Base-by-base conservation (phyloP, 2,113 vertebrate species). In the Lepisosteus oculatus region DNA sequence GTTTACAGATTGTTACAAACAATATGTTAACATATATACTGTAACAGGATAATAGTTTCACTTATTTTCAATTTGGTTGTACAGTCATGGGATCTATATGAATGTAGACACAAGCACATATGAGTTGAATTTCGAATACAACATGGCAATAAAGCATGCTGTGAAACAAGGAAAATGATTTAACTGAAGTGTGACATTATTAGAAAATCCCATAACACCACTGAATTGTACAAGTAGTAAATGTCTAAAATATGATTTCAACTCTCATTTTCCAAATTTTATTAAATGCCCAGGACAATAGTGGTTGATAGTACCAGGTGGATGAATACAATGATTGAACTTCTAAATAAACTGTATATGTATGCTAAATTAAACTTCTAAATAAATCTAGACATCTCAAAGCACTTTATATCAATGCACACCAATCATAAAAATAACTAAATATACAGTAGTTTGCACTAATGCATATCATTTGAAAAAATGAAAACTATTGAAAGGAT, bases 221-320 rank as follows among this genome's bases (percentile, higher is more conserved):
- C 43, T 66, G 70, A 68, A 74, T 80, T 69, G 73, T 43, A 63
- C 13, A 64, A 78, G 75, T 63, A 54, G 51, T 44, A 79, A 80
- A 81, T 77, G 61, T 80, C 74, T 75, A 80, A 69, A 78, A 79
- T 74, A 78, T 73, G 70, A 75, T 78, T 82, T 78, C 80, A 85
- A 76, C 69, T 68, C 65, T 77, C 73, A 43, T 63, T 79, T 84
- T 75, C 83, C 82, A 76, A 86, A 86, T 85, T 79, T 76, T 75
- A 75, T 80, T 75, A 79, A 80, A 81, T 76, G 75, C 77, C 71
- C 77, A 72, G 75, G 42, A 69, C 73, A 81, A 81, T 81, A 71
- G 77, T 29, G 29, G 29, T 29, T 29, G 29, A 29, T 29, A 1
- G 29, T 29, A 29, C 29, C 29, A 29, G 29, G 29, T 29, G 29